Evolutionary conservation across 2,888 invertebrate genomes (phyloP), one percentile per base, ranked within the genome.

Genomic region (Metacarcinus magister): DNA sequence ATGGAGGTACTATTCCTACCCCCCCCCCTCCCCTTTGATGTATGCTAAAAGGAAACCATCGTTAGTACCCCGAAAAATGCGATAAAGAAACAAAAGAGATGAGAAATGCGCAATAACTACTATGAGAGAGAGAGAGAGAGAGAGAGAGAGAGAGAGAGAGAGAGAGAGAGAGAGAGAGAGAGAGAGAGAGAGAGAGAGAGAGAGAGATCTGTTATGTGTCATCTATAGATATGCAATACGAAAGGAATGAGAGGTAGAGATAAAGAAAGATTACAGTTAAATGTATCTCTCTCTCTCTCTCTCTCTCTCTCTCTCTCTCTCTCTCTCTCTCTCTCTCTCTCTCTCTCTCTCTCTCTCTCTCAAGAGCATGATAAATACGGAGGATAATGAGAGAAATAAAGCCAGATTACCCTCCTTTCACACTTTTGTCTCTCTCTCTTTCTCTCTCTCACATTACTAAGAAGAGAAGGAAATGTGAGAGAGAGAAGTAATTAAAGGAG

Each of bases 381-480:
- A 1, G 82, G 32, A 82, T 82, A 82, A 82, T 82, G 82, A 82
- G 82, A 82, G 32, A 82, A 82, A 82, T 82, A 82, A 82, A 82
- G 82, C 13, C 23, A 82, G 82, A 82, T 82, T 82, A 82, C 82
- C 82, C 82, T 82, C 82, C 82, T 82, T 82, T 82, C 82, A 82
- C 82, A 32, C 82, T 82, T 82, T 82, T 67, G n/a, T 67, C 67
- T 67, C 82, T 75, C 75, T 75, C 75, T 82, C 82, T 82, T 32
- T 82, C 82, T 32, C 82, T 82, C 82, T 82, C 82, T 82, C 82
- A 8, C 82, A 82, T 82, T 82, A 82, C 82, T 16, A 82, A 32
- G 82, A 82, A 82, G 32, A 5, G 10, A 82, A 32, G 32, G 2
- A 82, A 2, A 75, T 3, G 75, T 7, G 54, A 75, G n/a, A 75